These are phyloP conservation scores for Drosophila mercatorum DNA, from an alignment of 2,888 invertebrate genomes.

Conservation along the genomic window DNA sequence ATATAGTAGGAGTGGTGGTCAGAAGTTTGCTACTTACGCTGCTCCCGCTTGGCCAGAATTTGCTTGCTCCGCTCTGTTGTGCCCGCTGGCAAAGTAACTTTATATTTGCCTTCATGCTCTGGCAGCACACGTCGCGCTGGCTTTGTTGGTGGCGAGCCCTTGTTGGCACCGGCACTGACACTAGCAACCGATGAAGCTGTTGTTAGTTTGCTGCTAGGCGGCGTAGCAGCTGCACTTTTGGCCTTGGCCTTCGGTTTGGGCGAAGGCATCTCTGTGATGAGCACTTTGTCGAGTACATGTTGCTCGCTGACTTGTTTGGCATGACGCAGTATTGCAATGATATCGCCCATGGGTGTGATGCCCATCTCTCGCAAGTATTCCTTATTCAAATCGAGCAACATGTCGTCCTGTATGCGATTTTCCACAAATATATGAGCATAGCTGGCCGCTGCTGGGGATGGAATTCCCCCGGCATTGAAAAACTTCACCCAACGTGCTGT, in stretches of 20 bases:
- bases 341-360: slow-evolving; percentile 90
- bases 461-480: slow-evolving; percentile 93
- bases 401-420: slow-evolving; percentile 93
- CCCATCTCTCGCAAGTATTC: slow-evolving; percentile 96
- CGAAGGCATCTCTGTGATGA: slow-evolving; percentile 86
- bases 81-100: slow-evolving; percentile 86
- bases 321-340: slow-evolving; percentile 89
- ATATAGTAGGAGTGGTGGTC: neutral
- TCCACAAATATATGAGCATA: slow-evolving; percentile 95
- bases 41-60: slow-evolving; percentile 84
- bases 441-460: slow-evolving; percentile 89
- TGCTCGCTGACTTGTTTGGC: slow-evolving; percentile 87
- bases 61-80: slow-evolving; percentile 86
- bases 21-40: slow-evolving; percentile 71
- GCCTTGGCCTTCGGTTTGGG: slow-evolving; percentile 31
- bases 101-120: slow-evolving; percentile 86
- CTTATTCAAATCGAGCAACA: slow-evolving; percentile 94
- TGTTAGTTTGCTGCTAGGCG: slow-evolving; percentile 42
- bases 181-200: neutral
- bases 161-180: slow-evolving; percentile 10
- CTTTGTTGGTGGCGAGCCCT: slow-evolving; percentile 70
- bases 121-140: slow-evolving; percentile 84
- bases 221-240: slow-evolving; percentile 6
- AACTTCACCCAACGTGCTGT: slow-evolving; percentile 91
- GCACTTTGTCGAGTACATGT: slow-evolving; percentile 86